Conservation (phyloP, 1,140 invertebrate species). For the Sweltsa coloradensis region DNA sequence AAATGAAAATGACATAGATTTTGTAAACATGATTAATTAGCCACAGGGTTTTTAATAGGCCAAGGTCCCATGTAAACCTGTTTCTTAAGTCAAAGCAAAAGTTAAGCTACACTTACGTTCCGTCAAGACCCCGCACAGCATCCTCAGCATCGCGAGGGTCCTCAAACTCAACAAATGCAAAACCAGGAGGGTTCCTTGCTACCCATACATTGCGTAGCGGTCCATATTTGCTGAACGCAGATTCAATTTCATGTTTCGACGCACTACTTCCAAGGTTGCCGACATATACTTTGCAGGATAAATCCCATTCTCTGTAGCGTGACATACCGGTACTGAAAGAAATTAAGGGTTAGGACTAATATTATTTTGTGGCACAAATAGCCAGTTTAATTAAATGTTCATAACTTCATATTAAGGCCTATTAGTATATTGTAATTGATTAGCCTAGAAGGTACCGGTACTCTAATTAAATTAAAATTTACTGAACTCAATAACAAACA, state of each 20-base stretch:
- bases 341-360: too few species aligned
- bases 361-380: too few species aligned
- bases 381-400: too few species aligned
- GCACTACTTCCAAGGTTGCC: conserved; percentile 88
- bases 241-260: conserved; percentile 84
- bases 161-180: conserved; percentile 98
- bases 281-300: conserved; percentile 98
- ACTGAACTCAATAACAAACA: too few species aligned
- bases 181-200: conserved; percentile 84
- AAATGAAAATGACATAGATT: conserved; percentile 4
- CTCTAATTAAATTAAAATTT: too few species aligned
- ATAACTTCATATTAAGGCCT: too few species aligned
- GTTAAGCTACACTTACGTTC: conserved; percentile 61
- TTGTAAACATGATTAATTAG: conserved; percentile 6
- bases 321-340: too few species aligned
- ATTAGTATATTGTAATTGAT: too few species aligned
- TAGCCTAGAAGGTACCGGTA: too few species aligned
- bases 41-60: background rate
- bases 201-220: conserved; percentile 95
- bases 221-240: conserved; percentile 88
- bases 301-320: conserved; percentile 79
- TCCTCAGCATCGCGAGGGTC: conserved; percentile 95
- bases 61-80: background rate
- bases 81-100: background rate
- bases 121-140: conserved; percentile 88